phyloP scores from a whole-genome alignment of 2,797 vertebrate genomes.

The Pterois miles region DNA sequence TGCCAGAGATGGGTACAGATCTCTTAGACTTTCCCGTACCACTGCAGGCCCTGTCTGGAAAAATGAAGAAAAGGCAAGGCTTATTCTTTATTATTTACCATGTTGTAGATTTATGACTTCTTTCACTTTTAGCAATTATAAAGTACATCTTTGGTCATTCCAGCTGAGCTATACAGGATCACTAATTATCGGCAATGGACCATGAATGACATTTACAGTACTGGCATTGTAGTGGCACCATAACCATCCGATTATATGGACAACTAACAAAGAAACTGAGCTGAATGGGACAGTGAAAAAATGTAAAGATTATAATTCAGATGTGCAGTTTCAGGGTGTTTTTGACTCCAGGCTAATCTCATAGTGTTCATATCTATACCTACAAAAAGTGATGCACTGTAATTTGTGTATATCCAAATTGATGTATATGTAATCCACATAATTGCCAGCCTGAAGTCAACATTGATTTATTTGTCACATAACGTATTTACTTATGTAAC shows the following conservation, averaged over 20 bases:
- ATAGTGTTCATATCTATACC: too few species aligned
- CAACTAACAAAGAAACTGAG: neutral
- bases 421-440: too few species aligned
- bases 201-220: neutral
- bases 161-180: too few species aligned
- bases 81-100: neutral
- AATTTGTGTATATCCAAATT: too few species aligned
- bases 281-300: neutral
- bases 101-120: neutral
- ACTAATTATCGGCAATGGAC: neutral
- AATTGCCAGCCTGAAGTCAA: too few species aligned
- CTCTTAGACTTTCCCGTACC: neutral
- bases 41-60: neutral
- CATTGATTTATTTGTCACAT: too few species aligned
- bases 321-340: neutral
- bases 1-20: slow-evolving; percentile 17
- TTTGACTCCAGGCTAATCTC: neutral
- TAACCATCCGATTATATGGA: neutral
- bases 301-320: neutral
- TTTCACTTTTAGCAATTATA: neutral
- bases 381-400: too few species aligned
- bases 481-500: too few species aligned
- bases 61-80: neutral
- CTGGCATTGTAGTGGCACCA: neutral
- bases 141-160: too few species aligned